These are phyloP conservation scores for Nudaria mundana DNA, from an alignment of 2,888 invertebrate species.

Conservation along the genomic window DNA sequence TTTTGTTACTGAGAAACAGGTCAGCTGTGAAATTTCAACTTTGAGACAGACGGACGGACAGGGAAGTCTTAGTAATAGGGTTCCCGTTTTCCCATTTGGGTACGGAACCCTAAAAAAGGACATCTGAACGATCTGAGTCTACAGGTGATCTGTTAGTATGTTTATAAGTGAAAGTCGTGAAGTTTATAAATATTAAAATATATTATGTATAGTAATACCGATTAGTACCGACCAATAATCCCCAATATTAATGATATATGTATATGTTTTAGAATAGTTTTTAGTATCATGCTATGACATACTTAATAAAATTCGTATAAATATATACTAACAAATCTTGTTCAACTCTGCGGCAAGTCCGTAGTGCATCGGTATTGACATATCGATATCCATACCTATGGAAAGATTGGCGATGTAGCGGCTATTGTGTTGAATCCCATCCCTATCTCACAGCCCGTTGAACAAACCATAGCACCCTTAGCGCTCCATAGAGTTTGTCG, in stretches of 20 bases:
- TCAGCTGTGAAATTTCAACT: no score
- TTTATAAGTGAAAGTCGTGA: no score
- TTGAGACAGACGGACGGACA: no score
- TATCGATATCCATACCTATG: slow-evolving; percentile 71
- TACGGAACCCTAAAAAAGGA: no score
- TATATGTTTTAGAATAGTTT: slow-evolving; percentile 13
- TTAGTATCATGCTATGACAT: slow-evolving; percentile 49
- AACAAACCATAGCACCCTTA: no score
- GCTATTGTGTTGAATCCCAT: slow-evolving; percentile 18
- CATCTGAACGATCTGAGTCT: no score
- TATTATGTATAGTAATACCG: slow-evolving; percentile 38
- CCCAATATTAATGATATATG: slow-evolving; percentile 12
- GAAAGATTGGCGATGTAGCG: slow-evolving; percentile 42
- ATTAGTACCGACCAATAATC: slow-evolving; percentile 51
- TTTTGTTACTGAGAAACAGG: no score
- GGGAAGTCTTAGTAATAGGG: no score
- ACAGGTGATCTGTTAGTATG: no score
- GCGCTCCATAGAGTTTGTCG: no score
- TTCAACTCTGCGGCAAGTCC: slow-evolving; percentile 63
- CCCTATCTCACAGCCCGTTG: background rate
- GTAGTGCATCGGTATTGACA: slow-evolving; percentile 68
- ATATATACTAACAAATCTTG: slow-evolving; percentile 71
- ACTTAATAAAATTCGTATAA: slow-evolving; percentile 30
- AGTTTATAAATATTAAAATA: background rate
- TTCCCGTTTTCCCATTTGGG: no score